These are phyloP conservation scores for Clytia hemisphaerica DNA, from an alignment of 30 jellyfish, hydroid and myxozoan species.

Conservation along the genomic window DNA sequence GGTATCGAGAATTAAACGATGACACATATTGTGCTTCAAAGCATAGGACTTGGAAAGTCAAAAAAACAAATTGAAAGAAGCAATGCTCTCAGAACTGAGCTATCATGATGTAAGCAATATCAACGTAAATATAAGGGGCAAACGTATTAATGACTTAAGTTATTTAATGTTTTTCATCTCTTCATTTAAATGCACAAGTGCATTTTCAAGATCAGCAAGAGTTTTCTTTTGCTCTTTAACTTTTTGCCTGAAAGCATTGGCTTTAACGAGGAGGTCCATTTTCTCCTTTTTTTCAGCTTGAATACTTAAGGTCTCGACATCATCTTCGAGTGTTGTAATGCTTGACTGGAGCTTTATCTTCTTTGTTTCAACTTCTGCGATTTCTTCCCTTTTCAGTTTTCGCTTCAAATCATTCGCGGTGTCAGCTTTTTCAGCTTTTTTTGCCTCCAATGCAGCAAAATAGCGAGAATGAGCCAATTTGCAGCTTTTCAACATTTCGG, in stretches of 20 bases:
- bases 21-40: no score
- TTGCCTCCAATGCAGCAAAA: neutral
- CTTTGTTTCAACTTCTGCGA: neutral
- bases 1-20: no score
- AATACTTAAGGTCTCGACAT: neutral
- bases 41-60: no score
- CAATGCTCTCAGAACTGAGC: no score
- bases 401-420: neutral
- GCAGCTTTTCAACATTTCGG: slow-evolving; percentile 10
- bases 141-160: no score
- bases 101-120: no score
- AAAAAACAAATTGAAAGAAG: no score
- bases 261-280: neutral
- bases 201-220: neutral
- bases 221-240: neutral
- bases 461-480: neutral
- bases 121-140: no score
- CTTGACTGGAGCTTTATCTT: neutral
- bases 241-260: neutral
- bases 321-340: neutral
- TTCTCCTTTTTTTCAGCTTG: neutral
- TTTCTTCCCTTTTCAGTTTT: neutral
- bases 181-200: no score
- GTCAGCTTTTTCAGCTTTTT: neutral
- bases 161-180: no score